Evolutionary conservation across 2,113 vertebrate species (phyloP).

Genomic region (Amblyopsis rosae): DNA sequence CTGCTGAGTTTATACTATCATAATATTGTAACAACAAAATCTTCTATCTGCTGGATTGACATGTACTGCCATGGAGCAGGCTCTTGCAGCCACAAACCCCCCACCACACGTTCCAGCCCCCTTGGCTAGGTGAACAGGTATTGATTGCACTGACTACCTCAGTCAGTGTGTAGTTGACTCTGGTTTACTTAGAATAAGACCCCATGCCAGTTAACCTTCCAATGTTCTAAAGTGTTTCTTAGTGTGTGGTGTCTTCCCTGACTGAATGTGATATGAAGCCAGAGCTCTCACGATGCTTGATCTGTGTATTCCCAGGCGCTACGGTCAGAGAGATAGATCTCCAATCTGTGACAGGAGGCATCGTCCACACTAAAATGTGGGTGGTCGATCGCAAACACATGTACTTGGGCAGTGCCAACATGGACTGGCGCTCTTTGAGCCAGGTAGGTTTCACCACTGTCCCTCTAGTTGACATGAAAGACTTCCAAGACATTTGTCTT

Average conservation of each 20-base stretch:
- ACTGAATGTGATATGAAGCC: background rate
- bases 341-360: conserved; percentile 71
- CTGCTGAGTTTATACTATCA: background rate
- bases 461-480: background rate
- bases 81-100: too few relatives aligned
- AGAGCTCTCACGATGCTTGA: background rate
- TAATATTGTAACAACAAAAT: background rate
- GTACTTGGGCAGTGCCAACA: conserved; percentile 83
- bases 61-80: background rate
- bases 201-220: too few relatives aligned
- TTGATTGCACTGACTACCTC: background rate
- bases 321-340: conserved; percentile 74
- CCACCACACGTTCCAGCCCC: too few relatives aligned
- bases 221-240: background rate
- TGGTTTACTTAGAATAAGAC: background rate
- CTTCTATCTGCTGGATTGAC: background rate
- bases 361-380: conserved; percentile 82
- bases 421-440: conserved; percentile 84
- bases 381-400: conserved; percentile 78
- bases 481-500: too few relatives aligned
- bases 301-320: conserved; percentile 64
- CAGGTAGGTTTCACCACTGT: conserved; percentile 65
- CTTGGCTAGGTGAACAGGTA: too few relatives aligned
- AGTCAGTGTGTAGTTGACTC: background rate
- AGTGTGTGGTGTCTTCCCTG: too few relatives aligned